Conservation (phyloP, 1,140 invertebrate genomes). For the Penaeus japonicus region DNA sequence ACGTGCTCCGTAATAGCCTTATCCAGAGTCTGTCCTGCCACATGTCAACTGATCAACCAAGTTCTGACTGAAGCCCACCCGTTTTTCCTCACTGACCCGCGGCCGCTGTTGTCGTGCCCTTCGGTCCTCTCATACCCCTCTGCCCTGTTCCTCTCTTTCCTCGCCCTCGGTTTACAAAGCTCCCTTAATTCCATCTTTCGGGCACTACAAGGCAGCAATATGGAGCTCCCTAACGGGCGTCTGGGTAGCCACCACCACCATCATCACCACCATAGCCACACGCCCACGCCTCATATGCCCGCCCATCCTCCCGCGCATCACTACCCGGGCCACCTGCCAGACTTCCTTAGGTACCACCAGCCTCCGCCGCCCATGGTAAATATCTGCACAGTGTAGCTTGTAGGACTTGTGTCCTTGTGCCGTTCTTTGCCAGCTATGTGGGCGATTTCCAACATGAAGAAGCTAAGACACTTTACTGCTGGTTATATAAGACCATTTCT, state of each 20-base stretch:
- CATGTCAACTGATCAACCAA: background rate
- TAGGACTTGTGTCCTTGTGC: background rate
- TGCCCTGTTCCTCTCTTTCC: background rate
- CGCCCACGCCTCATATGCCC: conserved; percentile 4
- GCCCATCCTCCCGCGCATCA: conserved; percentile 11
- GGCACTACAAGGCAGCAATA: background rate
- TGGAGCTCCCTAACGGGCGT: conserved; percentile 35
- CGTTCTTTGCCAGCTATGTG: background rate
- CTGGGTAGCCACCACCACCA: conserved; percentile 2
- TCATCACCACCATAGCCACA: background rate
- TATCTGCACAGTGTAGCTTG: background rate
- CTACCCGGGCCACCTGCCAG: conserved; percentile 24
- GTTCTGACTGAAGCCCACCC: background rate
- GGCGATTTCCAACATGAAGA: too few species aligned
- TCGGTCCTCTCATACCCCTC: background rate
- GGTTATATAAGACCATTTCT: background rate
- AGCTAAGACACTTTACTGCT: too few species aligned
- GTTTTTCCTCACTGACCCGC: background rate
- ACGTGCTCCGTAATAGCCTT: background rate
- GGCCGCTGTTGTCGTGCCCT: background rate
- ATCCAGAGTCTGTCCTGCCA: background rate
- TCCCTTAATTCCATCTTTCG: background rate
- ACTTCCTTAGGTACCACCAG: conserved; percentile 41
- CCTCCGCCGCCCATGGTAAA: conserved; percentile 43
- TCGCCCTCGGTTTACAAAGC: background rate